Conservation (phyloP, 2,888 invertebrate genomes). For the Acheta domesticus region DNA sequence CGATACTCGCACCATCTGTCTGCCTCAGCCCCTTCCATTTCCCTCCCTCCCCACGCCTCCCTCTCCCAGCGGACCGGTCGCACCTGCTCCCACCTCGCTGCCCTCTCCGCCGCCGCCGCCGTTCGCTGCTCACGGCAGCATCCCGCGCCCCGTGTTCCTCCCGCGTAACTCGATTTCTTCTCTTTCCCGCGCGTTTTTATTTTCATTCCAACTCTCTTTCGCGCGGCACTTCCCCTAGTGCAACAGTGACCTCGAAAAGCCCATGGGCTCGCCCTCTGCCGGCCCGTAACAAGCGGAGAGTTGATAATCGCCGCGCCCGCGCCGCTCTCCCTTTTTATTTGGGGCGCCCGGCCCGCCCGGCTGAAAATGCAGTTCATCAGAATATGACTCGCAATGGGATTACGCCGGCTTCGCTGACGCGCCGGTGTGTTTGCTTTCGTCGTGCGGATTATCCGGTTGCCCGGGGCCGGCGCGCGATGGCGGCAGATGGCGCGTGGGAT, state of each 20-base stretch:
- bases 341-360: not conserved
- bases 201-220: no score
- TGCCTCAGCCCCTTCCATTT: no score
- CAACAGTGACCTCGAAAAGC: no score
- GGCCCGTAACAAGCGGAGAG: not conserved
- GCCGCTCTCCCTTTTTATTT: not conserved
- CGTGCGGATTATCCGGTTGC: not conserved
- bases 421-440: not conserved
- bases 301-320: not conserved
- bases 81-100: not conserved
- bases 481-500: no score
- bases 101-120: not conserved
- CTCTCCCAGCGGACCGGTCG: no score
- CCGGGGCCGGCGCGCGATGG: no score
- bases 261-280: not conserved
- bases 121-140: not conserved
- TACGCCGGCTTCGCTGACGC: not conserved
- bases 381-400: not conserved
- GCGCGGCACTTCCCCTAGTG: no score
- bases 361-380: not conserved
- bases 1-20: no score
- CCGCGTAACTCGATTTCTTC: not conserved
- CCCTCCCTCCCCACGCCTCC: no score
- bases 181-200: not conserved
- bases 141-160: not conserved